Conservation (phyloP, 2,113 vertebrate genomes). For the Pangasianodon hypophthalmus region DNA sequence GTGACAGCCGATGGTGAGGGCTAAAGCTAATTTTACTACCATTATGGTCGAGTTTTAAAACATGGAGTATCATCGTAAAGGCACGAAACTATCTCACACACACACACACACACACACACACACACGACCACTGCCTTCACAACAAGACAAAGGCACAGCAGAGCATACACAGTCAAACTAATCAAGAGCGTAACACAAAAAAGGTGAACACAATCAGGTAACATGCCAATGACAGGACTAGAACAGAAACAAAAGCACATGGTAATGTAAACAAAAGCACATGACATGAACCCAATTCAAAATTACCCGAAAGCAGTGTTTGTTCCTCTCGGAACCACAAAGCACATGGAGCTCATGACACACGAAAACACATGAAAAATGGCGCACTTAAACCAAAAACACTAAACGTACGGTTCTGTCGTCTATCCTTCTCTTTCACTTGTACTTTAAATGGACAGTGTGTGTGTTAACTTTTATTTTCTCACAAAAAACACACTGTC, state of each 20-base stretch:
- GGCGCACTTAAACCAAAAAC: too few species aligned
- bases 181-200: not conserved
- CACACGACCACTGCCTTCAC: not conserved
- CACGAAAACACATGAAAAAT: too few species aligned
- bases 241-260: not conserved
- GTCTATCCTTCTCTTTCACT: too few species aligned
- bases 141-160: not conserved
- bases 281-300: not conserved
- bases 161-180: not conserved
- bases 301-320: not conserved
- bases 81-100: not conserved
- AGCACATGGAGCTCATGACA: not conserved
- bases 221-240: not conserved
- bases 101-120: not conserved
- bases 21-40: too few species aligned
- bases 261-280: not conserved
- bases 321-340: not conserved
- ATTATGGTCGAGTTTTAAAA: too few species aligned
- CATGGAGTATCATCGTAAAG: too few species aligned
- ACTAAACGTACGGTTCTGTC: too few species aligned
- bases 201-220: not conserved
- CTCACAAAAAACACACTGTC: too few species aligned
- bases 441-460: too few species aligned
- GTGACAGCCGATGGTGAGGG: too few species aligned
- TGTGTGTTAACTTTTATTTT: too few species aligned